phyloP scores from a whole-genome alignment of 2,113 vertebrate genomes.

The Sus scrofa region DNA sequence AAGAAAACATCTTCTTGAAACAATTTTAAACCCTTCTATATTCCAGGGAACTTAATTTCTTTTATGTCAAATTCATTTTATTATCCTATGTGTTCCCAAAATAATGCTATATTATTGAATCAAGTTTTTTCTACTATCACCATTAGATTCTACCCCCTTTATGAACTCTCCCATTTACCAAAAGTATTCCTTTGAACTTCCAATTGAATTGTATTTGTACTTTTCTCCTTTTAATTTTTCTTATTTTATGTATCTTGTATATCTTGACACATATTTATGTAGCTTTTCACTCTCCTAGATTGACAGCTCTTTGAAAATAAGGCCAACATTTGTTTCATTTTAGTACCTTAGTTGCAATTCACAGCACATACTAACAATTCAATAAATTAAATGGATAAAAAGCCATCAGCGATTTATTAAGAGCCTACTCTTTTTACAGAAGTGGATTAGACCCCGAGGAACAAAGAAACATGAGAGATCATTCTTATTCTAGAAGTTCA shows the following conservation, averaged over 20 bases:
- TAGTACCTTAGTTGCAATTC: background rate
- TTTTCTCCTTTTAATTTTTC: background rate
- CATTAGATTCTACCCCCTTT: background rate
- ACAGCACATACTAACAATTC: background rate
- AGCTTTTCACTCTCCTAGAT: background rate
- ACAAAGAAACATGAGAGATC: background rate
- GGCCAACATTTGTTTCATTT: background rate
- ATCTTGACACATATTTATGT: background rate
- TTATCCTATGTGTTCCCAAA: slow-evolving; percentile 36
- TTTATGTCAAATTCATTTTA: slow-evolving; percentile 33
- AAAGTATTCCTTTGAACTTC: slow-evolving; percentile 31
- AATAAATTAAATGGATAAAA: background rate
- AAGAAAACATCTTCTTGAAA: slow-evolving; percentile 3
- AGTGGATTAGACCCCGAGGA: background rate
- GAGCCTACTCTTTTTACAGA: background rate
- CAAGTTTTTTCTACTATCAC: background rate
- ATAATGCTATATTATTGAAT: background rate
- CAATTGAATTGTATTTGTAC: background rate
- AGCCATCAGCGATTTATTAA: background rate
- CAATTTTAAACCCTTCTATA: background rate
- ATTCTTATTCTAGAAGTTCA: background rate
- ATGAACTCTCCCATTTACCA: background rate
- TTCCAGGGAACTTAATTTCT: background rate
- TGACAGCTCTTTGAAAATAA: background rate
- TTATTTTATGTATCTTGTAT: background rate